phyloP scores from a whole-genome alignment of 1,140 invertebrate genomes.

The Glossosoma conforme region DNA sequence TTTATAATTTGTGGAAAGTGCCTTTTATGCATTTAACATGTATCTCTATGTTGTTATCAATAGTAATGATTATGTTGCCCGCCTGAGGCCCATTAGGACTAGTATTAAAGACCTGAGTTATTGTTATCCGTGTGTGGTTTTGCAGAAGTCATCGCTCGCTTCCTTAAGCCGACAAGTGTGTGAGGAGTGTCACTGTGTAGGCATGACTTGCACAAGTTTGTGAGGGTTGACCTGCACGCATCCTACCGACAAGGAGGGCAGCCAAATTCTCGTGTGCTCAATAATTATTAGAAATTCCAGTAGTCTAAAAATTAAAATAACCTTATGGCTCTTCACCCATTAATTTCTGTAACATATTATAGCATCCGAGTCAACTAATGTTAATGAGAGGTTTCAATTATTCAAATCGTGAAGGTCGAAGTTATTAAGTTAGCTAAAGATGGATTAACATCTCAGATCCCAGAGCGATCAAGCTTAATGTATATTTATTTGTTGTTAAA shows the following conservation, averaged over 20 bases:
- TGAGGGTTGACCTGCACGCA: slow-evolving; percentile 25
- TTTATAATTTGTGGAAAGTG: slow-evolving; percentile 31
- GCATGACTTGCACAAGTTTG: slow-evolving; percentile 14
- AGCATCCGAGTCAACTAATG: not conserved
- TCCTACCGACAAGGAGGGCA: slow-evolving; percentile 12
- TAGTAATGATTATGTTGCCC: slow-evolving; percentile 22
- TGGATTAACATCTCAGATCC: too few species aligned
- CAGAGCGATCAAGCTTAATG: too few species aligned
- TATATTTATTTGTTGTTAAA: too few species aligned
- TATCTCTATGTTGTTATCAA: slow-evolving; percentile 17
- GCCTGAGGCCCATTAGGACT: slow-evolving; percentile 9
- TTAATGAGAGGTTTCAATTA: too few species aligned
- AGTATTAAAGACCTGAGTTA: slow-evolving; percentile 3
- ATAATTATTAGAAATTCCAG: slow-evolving; percentile 30
- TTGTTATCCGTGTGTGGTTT: slow-evolving; percentile 18
- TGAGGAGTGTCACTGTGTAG: too few species aligned
- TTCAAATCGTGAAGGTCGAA: too few species aligned
- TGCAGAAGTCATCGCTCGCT: slow-evolving; percentile 13
- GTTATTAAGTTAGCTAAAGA: too few species aligned
- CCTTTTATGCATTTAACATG: slow-evolving; percentile 31
- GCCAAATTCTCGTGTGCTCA: slow-evolving; percentile 30
- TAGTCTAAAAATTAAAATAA: slow-evolving; percentile 23
- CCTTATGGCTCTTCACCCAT: not conserved
- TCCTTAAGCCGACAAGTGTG: slow-evolving; percentile 17
- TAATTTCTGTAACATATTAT: slow-evolving; percentile 1